These are phyloP conservation scores for Drosophila birchii DNA, from an alignment of 2,888 invertebrate genomes.

Conservation along the genomic window DNA sequence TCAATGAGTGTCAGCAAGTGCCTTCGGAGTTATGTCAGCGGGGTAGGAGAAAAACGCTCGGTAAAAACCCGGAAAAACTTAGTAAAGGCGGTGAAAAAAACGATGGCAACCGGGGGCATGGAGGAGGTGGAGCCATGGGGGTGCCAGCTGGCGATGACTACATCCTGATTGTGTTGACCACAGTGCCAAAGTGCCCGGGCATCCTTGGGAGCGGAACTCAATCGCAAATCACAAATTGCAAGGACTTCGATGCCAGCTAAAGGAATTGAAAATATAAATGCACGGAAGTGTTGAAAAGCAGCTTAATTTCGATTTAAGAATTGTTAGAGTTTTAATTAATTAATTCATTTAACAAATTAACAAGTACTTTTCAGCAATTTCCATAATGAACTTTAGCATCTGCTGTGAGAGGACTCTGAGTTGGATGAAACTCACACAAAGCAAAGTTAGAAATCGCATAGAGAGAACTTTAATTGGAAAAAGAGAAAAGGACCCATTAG, in stretches of 20 bases:
- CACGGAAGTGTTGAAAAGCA: conserved; percentile 10
- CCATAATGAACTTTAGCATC: neutral
- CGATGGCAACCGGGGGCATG: neutral
- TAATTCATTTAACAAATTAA: conserved; percentile 1
- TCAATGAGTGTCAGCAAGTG: conserved; percentile 51
- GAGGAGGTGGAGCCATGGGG: conserved; percentile 25
- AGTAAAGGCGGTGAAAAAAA: neutral
- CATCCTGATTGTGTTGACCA: conserved; percentile 52
- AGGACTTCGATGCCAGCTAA: conserved; percentile 6
- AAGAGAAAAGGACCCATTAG: conserved; percentile 16
- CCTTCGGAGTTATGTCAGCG: conserved; percentile 41
- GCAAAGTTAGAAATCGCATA: neutral
- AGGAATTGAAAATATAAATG: conserved; percentile 4
- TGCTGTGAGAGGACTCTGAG: neutral
- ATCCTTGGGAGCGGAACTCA: conserved; percentile 27
- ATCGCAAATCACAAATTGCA: conserved; percentile 34
- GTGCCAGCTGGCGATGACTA: conserved; percentile 50
- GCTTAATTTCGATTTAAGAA: conserved; percentile 14
- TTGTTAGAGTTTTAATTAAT: neutral
- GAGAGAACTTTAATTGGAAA: conserved; percentile 3
- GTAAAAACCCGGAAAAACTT: neutral
- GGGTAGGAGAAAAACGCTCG: neutral
- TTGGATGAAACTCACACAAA: neutral
- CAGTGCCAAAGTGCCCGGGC: conserved; percentile 40
- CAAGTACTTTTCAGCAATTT: neutral